phyloP scores from a whole-genome alignment of 1,140 invertebrate genomes.

The Pantala flavescens region DNA sequence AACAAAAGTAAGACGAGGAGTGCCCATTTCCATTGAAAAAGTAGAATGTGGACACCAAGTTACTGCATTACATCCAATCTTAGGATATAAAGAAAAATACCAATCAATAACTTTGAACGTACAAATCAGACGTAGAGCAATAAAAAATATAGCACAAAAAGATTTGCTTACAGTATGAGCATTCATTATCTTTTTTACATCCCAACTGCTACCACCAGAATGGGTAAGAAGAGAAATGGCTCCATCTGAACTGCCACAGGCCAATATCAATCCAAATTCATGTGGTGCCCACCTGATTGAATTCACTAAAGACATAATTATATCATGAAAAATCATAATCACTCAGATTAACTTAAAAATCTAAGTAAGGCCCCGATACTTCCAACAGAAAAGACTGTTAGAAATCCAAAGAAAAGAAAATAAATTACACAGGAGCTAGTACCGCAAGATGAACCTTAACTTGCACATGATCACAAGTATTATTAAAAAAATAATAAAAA shows the following conservation, averaged over 20 bases:
- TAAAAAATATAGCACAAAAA: background rate
- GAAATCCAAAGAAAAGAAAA: too few species aligned
- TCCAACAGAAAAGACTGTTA: too few species aligned
- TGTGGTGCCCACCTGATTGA: constrained; percentile 93
- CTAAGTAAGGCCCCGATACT: too few species aligned
- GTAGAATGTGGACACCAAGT: constrained; percentile 80
- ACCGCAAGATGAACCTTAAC: too few species aligned
- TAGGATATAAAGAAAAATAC: background rate
- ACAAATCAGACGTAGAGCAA: too few species aligned
- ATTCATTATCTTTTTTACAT: constrained; percentile 70
- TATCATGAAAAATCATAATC: background rate
- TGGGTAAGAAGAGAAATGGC: constrained; percentile 83
- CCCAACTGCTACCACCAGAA: constrained; percentile 68
- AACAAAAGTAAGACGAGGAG: constrained; percentile 28
- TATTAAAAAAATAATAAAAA: too few species aligned
- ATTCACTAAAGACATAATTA: constrained; percentile 53
- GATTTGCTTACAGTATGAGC: constrained; percentile 45
- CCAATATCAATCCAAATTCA: constrained; percentile 86
- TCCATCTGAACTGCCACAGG: constrained; percentile 95
- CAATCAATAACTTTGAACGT: too few species aligned
- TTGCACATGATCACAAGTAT: too few species aligned
- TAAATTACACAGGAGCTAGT: too few species aligned
- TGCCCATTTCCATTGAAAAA: background rate
- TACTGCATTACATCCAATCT: constrained; percentile 91
- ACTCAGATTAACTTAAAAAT: too few species aligned